Conservation (phyloP, 2,113 vertebrate genomes). For the Hymenochirus boettgeri region DNA sequence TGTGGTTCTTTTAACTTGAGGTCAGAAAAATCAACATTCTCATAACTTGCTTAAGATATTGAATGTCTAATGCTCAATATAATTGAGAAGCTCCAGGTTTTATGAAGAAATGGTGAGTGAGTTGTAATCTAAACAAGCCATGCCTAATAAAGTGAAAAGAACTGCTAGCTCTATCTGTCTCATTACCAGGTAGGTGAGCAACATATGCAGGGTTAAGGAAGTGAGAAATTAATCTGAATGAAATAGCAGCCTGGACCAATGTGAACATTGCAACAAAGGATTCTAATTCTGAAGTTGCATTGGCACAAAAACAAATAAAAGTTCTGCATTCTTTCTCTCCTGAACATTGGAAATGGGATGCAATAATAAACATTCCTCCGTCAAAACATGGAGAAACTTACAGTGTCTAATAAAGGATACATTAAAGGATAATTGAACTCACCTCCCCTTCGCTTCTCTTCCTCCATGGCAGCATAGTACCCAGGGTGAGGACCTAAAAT, state of each 20-base stretch:
- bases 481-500: too few relatives aligned
- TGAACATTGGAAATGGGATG: too few relatives aligned
- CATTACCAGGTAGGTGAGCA: neutral
- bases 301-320: too few relatives aligned
- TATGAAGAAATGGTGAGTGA: conserved; percentile 58
- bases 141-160: neutral
- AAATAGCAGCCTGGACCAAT: neutral
- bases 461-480: too few relatives aligned
- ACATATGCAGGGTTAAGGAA: neutral
- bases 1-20: conserved; percentile 51
- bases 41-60: conserved; percentile 76
- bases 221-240: neutral
- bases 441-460: too few relatives aligned
- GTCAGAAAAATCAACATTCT: conserved; percentile 67
- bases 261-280: too few relatives aligned
- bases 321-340: too few relatives aligned
- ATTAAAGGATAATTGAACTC: too few relatives aligned
- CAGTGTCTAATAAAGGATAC: too few relatives aligned
- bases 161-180: neutral
- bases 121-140: conserved; percentile 51
- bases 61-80: conserved; percentile 75
- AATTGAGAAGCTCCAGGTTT: conserved; percentile 64
- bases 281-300: too few relatives aligned
- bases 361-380: too few relatives aligned
- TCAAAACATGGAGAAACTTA: too few relatives aligned